A percentile compares a stretch with the other conserved stretches of the same genome.
These are phyloP conservation scores for Hydrotaea cyrtoneurina DNA, from an alignment of 2,888 invertebrate species.

Conservation along the genomic window DNA sequence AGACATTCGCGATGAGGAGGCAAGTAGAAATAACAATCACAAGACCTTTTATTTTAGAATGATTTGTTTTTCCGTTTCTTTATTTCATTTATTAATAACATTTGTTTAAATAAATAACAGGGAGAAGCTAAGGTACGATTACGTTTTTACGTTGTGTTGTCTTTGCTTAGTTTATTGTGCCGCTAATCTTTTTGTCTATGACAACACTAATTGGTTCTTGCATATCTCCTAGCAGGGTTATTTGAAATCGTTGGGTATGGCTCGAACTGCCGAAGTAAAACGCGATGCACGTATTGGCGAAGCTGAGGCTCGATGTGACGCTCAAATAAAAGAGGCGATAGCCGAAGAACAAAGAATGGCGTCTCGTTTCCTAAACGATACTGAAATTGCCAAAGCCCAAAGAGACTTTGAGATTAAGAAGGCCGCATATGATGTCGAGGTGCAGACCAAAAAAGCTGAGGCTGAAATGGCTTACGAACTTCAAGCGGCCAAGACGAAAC, in stretches of 20 bases:
- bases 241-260: constrained; percentile 96
- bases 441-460: constrained; percentile 93
- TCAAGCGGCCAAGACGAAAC: constrained; percentile 97
- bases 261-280: constrained; percentile 96
- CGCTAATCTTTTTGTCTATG: not conserved
- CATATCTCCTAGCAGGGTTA: constrained; percentile 82
- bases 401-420: constrained; percentile 98
- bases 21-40: constrained; percentile 79
- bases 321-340: constrained; percentile 89
- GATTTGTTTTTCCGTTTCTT: constrained; percentile 47
- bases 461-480: constrained; percentile 96
- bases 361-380: constrained; percentile 95
- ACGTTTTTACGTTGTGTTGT: constrained; percentile 31
- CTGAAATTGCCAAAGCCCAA: constrained; percentile 98
- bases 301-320: constrained; percentile 96
- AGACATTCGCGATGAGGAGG: constrained; percentile 97
- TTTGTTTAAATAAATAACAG: constrained; percentile 45
- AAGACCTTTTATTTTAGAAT: constrained; percentile 45
- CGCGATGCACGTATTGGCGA: constrained; percentile 98
- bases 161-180: constrained; percentile 14
- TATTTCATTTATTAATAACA: constrained; percentile 20
- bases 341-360: constrained; percentile 99
- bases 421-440: constrained; percentile 97
- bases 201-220: not conserved
- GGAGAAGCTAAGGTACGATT: constrained; percentile 59